A percentile compares a stretch with the other conserved stretches of the same genome.
These are phyloP conservation scores for Nyleta sp. DNA, from an alignment of 2,888 invertebrate genomes.

Conservation along the genomic window DNA sequence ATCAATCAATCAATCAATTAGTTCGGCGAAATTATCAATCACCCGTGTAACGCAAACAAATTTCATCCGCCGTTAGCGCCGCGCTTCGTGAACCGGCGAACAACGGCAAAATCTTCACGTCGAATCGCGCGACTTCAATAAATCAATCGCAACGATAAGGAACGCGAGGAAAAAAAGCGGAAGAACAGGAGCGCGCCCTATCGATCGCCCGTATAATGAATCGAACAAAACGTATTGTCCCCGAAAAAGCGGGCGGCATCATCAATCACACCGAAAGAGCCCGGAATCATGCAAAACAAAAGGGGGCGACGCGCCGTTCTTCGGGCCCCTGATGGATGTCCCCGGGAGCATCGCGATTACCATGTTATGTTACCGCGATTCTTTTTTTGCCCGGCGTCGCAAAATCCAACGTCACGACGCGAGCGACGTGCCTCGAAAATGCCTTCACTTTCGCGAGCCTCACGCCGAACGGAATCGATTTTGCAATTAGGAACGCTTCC, in stretches of 20 bases:
- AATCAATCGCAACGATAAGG: constrained; percentile 51
- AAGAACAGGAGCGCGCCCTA: background rate
- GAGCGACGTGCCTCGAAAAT: constrained; percentile 63
- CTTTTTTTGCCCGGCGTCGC: constrained; percentile 29
- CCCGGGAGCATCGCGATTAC: constrained; percentile 48
- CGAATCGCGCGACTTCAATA: constrained; percentile 43
- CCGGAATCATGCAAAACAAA: constrained; percentile 59
- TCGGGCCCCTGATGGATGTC: constrained; percentile 50
- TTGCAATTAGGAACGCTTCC: constrained; percentile 74
- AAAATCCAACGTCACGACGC: constrained; percentile 56
- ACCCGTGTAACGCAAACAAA: constrained; percentile 36
- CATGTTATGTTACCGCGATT: constrained; percentile 48
- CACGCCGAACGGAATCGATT: constrained; percentile 73
- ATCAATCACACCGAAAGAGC: constrained; percentile 51
- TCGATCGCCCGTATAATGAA: constrained; percentile 55
- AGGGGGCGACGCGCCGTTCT: constrained; percentile 42
- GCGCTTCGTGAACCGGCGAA: constrained; percentile 1
- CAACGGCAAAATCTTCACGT: constrained; percentile 36
- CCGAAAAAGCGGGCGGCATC: constrained; percentile 44
- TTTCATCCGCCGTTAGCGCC: constrained; percentile 31
- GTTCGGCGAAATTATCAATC: constrained; percentile 40
- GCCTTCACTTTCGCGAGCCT: constrained; percentile 68
- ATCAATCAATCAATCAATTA: constrained; percentile 58
- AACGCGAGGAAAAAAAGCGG: constrained; percentile 19
- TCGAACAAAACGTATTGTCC: constrained; percentile 57